Conservation (phyloP, 1,140 invertebrate genomes). For the Drosophila quadrilineata region DNA sequence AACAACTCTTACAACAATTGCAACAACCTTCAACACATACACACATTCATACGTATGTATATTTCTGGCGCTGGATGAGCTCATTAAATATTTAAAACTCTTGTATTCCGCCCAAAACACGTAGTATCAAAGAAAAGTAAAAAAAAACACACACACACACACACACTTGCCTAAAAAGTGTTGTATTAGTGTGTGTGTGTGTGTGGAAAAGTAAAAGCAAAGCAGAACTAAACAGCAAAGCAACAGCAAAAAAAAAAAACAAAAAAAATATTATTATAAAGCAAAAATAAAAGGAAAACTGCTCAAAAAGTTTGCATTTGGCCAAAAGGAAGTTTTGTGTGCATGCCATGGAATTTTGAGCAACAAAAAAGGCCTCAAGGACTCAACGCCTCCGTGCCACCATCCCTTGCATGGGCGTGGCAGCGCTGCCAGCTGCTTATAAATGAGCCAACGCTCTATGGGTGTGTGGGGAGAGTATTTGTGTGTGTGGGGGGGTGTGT, state of each 20-base stretch:
- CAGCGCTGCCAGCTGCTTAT: slow-evolving; percentile 41
- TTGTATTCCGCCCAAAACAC: slow-evolving; percentile 35
- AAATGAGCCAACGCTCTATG: slow-evolving; percentile 44
- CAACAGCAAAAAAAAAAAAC: slow-evolving; percentile 3
- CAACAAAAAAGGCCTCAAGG: slow-evolving; percentile 33
- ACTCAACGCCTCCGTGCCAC: not conserved
- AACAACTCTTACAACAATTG: slow-evolving; percentile 1
- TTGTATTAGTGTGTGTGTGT: slow-evolving; percentile 13
- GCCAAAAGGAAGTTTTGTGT: slow-evolving; percentile 38
- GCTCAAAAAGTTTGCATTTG: slow-evolving; percentile 37
- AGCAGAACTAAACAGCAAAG: not conserved
- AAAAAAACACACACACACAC: slow-evolving; percentile 14
- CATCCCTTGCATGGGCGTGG: slow-evolving; percentile 20
- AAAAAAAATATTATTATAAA: no score
- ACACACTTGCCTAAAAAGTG: slow-evolving; percentile 2
- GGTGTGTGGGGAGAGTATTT: no score
- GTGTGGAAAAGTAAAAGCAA: slow-evolving; percentile 9
- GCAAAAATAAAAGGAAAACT: slow-evolving; percentile 1
- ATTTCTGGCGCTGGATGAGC: not conserved
- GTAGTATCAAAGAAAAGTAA: slow-evolving; percentile 12
- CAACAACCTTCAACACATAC: slow-evolving; percentile 26
- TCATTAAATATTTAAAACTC: slow-evolving; percentile 63
- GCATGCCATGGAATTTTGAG: slow-evolving; percentile 37
- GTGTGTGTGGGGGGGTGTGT: slow-evolving; percentile 3
- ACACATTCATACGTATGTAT: slow-evolving; percentile 27